Percentiles rank a stretch among this genome's conserved stretches.
These are phyloP conservation scores for Corynorhinus townsendii DNA, from an alignment of 2,113 vertebrate genomes.

Conservation along the genomic window DNA sequence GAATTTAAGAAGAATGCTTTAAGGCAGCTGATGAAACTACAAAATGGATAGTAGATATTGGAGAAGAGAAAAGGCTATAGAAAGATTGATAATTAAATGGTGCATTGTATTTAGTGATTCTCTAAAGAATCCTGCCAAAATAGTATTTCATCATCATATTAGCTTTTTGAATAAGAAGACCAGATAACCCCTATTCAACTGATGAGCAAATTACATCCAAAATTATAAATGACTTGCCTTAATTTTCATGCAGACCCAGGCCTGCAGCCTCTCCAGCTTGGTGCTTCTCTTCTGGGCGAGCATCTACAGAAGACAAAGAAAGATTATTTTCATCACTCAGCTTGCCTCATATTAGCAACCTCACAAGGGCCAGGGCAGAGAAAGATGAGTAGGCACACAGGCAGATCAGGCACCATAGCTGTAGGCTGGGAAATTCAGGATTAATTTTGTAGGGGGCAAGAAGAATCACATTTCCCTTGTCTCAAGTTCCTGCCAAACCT, in stretches of 20 bases:
- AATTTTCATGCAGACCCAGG: neutral
- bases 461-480: neutral
- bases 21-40: conserved; percentile 12
- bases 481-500: neutral
- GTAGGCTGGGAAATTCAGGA: neutral
- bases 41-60: conserved; percentile 6
- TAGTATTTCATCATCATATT: conserved; percentile 25
- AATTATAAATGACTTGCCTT: conserved; percentile 3
- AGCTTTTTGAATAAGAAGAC: conserved; percentile 20
- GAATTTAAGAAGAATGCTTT: conserved; percentile 10
- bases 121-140: neutral
- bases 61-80: neutral
- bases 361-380: neutral
- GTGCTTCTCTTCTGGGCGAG: neutral
- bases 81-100: conserved; percentile 30
- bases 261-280: neutral
- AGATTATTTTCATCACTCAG: neutral
- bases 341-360: neutral
- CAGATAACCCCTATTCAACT: conserved; percentile 4
- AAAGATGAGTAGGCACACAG: neutral
- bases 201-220: conserved; percentile 19
- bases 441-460: neutral
- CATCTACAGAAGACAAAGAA: neutral
- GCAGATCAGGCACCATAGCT: neutral
- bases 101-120: conserved; percentile 3